Evolutionary conservation across 2,888 invertebrate species (phyloP), one percentile per base, ranked within the genome.

Genomic region (Ellobium chinense): DNA sequence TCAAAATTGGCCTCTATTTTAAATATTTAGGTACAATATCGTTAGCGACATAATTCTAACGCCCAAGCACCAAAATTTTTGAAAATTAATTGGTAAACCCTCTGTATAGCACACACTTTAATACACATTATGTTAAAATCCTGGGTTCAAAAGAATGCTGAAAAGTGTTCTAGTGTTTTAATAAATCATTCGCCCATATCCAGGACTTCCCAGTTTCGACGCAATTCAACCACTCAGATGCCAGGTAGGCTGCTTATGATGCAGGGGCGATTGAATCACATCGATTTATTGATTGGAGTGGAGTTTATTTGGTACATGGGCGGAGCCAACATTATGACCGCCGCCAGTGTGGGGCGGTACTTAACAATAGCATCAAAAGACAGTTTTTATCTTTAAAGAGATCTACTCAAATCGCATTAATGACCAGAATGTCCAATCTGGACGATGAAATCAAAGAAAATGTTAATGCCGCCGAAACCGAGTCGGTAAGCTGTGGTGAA

Each of bases 31-130:
- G n/a, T n/a, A n/a, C n/a, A n/a, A 46, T 46, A 46, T 46, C 66
- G 31, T 31, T 66, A 34, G 34, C 66, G 7, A n/a, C 12, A 34
- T 36, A 18, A 66, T 34, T 31, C 31, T 21, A 36, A 12, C 65
- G 31, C 65, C 65, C 18, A 34, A 27, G 65, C n/a, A 31, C 14
- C 34, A 65, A 65, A 65, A 31, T 65, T 34, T 65, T 65, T 60
- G 60, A 60, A 60, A 60, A 14, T 60, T 27, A 60, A 7, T 60
- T 60, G 7, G 7, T 60, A 27, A 60, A 7, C 60, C n/a, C 60
- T 60, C 27, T 60, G 27, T n/a, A 27, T 60, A 60, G 60, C n/a
- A 60, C 60, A 60, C 5, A 21, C 60, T 60, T 60, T n/a, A 27
- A 7, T 60, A 60, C 60, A 60, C 60, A 21, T 60, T 60, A 60